phyloP scores from a whole-genome alignment of 2,113 vertebrate genomes.

The Seriola quinqueradiata region DNA sequence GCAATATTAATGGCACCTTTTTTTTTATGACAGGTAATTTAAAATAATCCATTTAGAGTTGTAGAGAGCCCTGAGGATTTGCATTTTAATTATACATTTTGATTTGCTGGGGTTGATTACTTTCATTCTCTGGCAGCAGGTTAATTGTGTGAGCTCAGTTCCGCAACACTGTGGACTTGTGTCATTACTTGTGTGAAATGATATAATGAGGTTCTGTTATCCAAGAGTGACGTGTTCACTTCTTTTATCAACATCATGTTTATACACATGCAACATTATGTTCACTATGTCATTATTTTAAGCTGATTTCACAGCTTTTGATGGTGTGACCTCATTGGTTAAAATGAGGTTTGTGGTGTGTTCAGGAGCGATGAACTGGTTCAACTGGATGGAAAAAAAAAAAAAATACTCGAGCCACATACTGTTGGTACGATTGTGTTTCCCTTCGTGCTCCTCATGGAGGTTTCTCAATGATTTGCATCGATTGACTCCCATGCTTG shows the following conservation, averaged over 20 bases:
- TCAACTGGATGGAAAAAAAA: conserved; percentile 23
- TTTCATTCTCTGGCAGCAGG: conserved; percentile 75
- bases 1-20: conserved; percentile 65
- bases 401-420: background rate
- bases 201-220: conserved; percentile 60
- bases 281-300: background rate
- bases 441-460: conserved; percentile 23
- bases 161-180: conserved; percentile 62
- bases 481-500: conserved; percentile 68
- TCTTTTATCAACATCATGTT: background rate
- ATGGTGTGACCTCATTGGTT: background rate
- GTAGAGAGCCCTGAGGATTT: conserved; percentile 67
- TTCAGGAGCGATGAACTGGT: conserved; percentile 4
- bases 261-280: background rate
- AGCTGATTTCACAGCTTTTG: background rate
- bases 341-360: background rate
- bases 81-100: conserved; percentile 80
- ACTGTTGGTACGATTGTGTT: background rate
- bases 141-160: conserved; percentile 79
- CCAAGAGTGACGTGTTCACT: conserved; percentile 10
- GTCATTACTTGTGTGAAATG: conserved; percentile 63
- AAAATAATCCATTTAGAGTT: conserved; percentile 70
- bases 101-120: conserved; percentile 76
- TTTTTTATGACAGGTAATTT: conserved; percentile 75
- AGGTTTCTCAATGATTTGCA: conserved; percentile 67